Conservation (phyloP, 1,140 invertebrate genomes). For the Drosophila obscura region DNA sequence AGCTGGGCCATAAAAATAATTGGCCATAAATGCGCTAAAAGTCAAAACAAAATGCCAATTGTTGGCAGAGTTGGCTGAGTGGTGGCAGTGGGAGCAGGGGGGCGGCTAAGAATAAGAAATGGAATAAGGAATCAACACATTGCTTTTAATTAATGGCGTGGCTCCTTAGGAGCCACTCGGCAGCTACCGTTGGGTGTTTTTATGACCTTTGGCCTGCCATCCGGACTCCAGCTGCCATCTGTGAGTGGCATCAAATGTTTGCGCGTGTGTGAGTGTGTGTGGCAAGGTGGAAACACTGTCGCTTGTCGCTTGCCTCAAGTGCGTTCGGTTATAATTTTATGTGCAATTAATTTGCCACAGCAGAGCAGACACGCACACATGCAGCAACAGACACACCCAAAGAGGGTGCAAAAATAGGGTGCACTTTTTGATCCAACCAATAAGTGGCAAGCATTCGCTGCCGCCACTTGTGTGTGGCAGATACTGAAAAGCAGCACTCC, state of each 20-base stretch:
- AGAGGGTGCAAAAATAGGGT: background rate
- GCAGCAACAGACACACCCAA: background rate
- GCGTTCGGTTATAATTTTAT: slow-evolving; percentile 77
- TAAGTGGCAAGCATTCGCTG: slow-evolving; percentile 35
- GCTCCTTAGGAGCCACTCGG: slow-evolving; percentile 25
- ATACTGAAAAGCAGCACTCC: slow-evolving; percentile 49
- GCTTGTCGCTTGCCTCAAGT: slow-evolving; percentile 64
- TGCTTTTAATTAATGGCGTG: slow-evolving; percentile 75
- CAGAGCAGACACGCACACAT: slow-evolving; percentile 22
- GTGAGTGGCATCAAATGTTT: slow-evolving; percentile 50
- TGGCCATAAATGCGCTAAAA: slow-evolving; percentile 75
- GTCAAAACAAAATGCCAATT: slow-evolving; percentile 71
- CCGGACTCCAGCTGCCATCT: slow-evolving; percentile 38
- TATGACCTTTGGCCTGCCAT: slow-evolving; percentile 40
- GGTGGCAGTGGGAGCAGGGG: background rate
- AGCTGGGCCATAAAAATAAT: slow-evolving; percentile 70
- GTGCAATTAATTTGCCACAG: slow-evolving; percentile 78
- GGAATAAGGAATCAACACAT: slow-evolving; percentile 57
- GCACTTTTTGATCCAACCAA: slow-evolving; percentile 45
- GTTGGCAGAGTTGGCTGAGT: slow-evolving; percentile 11
- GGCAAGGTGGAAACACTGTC: slow-evolving; percentile 19
- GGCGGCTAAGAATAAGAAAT: background rate
- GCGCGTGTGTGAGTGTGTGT: background rate
- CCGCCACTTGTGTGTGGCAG: slow-evolving; percentile 4
- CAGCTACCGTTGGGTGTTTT: slow-evolving; percentile 48